Evolutionary conservation across 2,888 invertebrate genomes (phyloP).

Genomic region (Mythimna pallens): DNA sequence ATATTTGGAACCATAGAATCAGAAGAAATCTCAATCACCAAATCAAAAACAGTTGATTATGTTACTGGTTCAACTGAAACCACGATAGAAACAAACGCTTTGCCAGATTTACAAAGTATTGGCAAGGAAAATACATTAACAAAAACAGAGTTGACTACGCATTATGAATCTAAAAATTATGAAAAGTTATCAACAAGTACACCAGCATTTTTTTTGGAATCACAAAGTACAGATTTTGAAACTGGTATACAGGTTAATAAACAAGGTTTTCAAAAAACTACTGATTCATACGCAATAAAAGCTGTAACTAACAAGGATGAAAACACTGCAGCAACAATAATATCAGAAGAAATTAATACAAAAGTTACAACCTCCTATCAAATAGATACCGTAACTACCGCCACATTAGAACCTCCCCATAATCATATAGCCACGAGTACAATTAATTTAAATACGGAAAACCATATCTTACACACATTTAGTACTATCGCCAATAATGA

Average conservation of each 20-base stretch:
- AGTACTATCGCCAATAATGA: slow-evolving; percentile 26
- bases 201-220: slow-evolving; percentile 1
- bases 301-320: not conserved
- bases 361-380: slow-evolving; percentile 14
- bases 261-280: slow-evolving; percentile 33
- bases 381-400: not conserved
- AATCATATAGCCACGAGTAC: slow-evolving; percentile 14
- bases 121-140: slow-evolving; percentile 2
- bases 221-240: slow-evolving; percentile 21
- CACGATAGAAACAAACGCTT: slow-evolving; percentile 13
- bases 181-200: slow-evolving; percentile 28
- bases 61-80: slow-evolving; percentile 11
- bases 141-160: slow-evolving; percentile 19
- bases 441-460: slow-evolving; percentile 22
- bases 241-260: slow-evolving; percentile 24
- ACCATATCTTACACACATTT: slow-evolving; percentile 4
- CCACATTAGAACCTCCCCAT: not conserved
- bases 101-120: slow-evolving; percentile 21
- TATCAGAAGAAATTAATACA: not conserved
- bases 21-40: slow-evolving; percentile 17
- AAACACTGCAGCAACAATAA: slow-evolving; percentile 21
- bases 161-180: not conserved
- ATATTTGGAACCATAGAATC: slow-evolving; percentile 12
- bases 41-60: slow-evolving; percentile 12
- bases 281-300: slow-evolving; percentile 3